Percentiles rank a stretch among this genome's conserved stretches.
Evolutionary conservation across 1,140 invertebrate genomes (phyloP).

Genomic region (Phymorhynchus buccinoides): DNA sequence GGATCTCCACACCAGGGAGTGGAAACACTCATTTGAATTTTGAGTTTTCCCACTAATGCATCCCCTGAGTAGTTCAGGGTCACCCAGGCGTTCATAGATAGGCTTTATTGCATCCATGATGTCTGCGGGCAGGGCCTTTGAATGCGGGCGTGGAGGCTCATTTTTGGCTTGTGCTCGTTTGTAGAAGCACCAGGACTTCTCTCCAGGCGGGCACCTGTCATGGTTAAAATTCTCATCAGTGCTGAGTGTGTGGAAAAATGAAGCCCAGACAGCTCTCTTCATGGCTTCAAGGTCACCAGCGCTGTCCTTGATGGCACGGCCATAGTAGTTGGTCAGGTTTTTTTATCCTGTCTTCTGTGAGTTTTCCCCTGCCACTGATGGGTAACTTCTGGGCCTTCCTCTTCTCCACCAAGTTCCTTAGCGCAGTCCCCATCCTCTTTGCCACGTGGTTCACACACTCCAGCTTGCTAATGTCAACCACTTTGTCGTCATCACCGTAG

Average conservation of each 20-base stretch:
- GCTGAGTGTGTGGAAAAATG: conserved; percentile 25
- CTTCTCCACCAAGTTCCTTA: conserved; percentile 18
- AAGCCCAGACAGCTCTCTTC: conserved; percentile 25
- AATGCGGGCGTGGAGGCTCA: not conserved
- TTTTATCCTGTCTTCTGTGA: conserved; percentile 27
- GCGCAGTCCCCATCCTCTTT: conserved; percentile 37
- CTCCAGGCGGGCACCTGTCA: conserved; percentile 18
- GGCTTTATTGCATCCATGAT: not conserved
- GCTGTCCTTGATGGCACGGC: conserved; percentile 37
- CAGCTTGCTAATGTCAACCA: conserved; percentile 15
- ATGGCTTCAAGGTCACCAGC: conserved; percentile 23
- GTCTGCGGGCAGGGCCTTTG: not conserved
- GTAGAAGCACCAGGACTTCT: conserved; percentile 30
- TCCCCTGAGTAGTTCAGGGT: not conserved
- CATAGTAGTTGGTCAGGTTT: conserved; percentile 34
- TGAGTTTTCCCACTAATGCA: conserved; percentile 15
- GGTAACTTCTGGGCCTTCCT: conserved; percentile 2
- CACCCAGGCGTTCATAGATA: not conserved
- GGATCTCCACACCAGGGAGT: conserved; percentile 15
- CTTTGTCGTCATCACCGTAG: not conserved
- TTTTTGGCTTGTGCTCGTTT: not conserved
- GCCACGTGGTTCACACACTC: conserved; percentile 39
- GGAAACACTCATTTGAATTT: conserved; percentile 35
- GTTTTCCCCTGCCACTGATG: conserved; percentile 22
- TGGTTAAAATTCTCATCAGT: conserved; percentile 31